Conservation (phyloP, 2,113 vertebrate genomes). For the Opisthocomus hoazin region DNA sequence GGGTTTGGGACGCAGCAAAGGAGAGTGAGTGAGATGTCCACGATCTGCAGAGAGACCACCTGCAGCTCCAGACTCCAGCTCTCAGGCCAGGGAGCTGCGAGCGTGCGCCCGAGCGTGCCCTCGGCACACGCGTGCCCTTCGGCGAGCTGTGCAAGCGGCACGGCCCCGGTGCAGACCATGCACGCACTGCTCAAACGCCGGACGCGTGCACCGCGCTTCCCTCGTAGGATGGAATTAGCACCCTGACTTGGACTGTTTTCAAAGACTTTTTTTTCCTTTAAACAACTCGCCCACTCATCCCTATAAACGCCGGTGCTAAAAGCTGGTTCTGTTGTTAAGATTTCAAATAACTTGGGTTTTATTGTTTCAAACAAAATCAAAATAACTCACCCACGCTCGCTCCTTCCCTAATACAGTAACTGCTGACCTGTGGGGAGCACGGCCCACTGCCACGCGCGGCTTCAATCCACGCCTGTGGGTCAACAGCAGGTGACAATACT, state of each 20-base stretch:
- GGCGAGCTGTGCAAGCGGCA: not conserved
- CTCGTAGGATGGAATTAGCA: not conserved
- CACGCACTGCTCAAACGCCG: not conserved
- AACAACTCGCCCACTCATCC: conserved; percentile 59
- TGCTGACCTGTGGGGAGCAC: not conserved
- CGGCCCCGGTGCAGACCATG: not conserved
- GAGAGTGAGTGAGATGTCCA: fast-evolving
- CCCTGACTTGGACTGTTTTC: conserved; percentile 46
- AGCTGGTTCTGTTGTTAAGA: conserved; percentile 51
- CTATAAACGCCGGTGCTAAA: conserved; percentile 32
- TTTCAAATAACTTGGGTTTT: conserved; percentile 29
- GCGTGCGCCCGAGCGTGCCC: fast-evolving
- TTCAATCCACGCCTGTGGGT: fast-evolving
- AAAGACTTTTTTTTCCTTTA: conserved; percentile 8
- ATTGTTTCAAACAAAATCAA: conserved; percentile 61
- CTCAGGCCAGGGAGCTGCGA: not conserved
- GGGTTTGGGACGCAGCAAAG: not conserved
- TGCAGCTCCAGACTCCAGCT: not conserved
- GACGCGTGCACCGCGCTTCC: not conserved
- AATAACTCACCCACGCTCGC: conserved; percentile 44
- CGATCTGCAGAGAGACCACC: not conserved
- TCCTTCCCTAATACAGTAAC: not conserved
- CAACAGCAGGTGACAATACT: not conserved
- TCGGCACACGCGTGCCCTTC: not conserved
- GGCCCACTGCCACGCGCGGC: not conserved